Percentiles rank a stretch among this genome's conserved stretches.
phyloP scores from a whole-genome alignment of 2,113 vertebrate genomes.

The Sus scrofa region T2T-Sscrofa CM000812.6:192946501-192947000 shows the following conservation, averaged over 20 bases:
- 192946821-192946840: background rate
- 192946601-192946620: background rate
- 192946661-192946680: background rate
- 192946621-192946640: background rate
- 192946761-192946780: background rate
- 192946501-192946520: background rate
- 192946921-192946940: background rate
- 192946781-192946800: background rate
- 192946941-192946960: background rate
- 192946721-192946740: background rate
- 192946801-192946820: background rate
- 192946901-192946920: background rate
- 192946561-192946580: background rate
- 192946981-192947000: background rate
- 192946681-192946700: background rate
- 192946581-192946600: background rate
- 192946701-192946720: background rate
- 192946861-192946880: background rate
- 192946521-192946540: background rate
- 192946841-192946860: background rate
- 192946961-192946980: background rate
- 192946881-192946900: background rate
- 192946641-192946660: background rate
- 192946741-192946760: background rate
- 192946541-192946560: background rate